Percentiles rank a stretch among this genome's conserved stretches.
These are phyloP conservation scores for Eunapius fragilis DNA, from an alignment of 37 sponge, comb jelly and placozoan species.

Conservation along the genomic window DNA sequence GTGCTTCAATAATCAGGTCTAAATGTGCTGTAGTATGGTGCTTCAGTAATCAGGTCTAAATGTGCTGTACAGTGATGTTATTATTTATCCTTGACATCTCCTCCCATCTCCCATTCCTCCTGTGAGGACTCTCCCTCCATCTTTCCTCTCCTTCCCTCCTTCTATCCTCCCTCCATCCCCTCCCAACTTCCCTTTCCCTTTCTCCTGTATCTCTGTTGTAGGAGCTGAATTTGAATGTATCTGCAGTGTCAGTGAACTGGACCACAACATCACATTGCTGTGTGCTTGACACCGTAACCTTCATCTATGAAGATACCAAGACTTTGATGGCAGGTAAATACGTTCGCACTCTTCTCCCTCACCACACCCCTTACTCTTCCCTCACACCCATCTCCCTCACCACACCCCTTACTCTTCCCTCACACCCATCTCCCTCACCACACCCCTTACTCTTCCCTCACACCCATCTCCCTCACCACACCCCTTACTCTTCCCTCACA, in stretches of 20 bases:
- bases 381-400: background rate
- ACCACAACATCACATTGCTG: conserved; percentile 51
- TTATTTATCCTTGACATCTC: too few species aligned
- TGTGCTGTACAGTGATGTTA: too few species aligned
- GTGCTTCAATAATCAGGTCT: too few species aligned
- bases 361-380: background rate
- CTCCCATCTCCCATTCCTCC: too few species aligned
- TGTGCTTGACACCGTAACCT: conserved; percentile 24
- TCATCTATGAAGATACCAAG: conserved; percentile 8
- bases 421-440: background rate
- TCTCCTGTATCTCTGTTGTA: too few species aligned
- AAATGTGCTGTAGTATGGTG: too few species aligned
- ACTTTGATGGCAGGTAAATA: background rate
- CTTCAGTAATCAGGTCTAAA: too few species aligned
- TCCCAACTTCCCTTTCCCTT: too few species aligned
- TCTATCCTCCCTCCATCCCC: too few species aligned
- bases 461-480: background rate
- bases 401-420: background rate
- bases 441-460: background rate
- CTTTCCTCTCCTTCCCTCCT: too few species aligned
- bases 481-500: background rate
- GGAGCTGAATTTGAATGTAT: conserved; percentile 10
- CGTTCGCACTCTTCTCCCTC: background rate
- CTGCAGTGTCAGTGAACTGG: conserved; percentile 46
- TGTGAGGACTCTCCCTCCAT: too few species aligned